Conservation (phyloP, 2,797 vertebrate genomes). For the Falco cherrug region DNA sequence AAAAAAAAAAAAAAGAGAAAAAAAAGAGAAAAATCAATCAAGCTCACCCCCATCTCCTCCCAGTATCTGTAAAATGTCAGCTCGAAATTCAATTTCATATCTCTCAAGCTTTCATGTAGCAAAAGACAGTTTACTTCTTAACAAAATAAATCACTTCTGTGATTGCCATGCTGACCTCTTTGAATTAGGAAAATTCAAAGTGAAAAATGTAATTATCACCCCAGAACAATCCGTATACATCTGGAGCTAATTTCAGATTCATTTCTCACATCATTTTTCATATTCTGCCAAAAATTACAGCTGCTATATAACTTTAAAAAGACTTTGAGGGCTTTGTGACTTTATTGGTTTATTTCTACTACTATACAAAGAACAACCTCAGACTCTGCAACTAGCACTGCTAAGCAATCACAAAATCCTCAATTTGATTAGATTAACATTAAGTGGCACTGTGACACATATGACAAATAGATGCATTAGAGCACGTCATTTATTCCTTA, state of each 20-base stretch:
- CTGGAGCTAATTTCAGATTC: conserved; percentile 80
- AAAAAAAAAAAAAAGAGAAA: accelerated
- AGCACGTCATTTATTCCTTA: conserved; percentile 84
- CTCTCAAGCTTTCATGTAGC: conserved; percentile 84
- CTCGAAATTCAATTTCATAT: conserved; percentile 86
- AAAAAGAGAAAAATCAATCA: conserved; percentile 80
- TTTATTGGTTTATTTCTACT: conserved; percentile 61
- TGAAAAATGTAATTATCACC: conserved; percentile 84
- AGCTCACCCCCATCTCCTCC: conserved; percentile 76
- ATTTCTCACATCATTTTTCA: conserved; percentile 79
- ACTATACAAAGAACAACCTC: conserved; percentile 45
- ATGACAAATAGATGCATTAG: conserved; percentile 94
- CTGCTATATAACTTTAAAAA: conserved; percentile 69
- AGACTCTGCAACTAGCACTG: conserved; percentile 36
- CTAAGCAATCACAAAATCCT: conserved; percentile 80
- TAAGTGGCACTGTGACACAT: conserved; percentile 89
- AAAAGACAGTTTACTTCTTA: conserved; percentile 90
- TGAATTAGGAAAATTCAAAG: conserved; percentile 86
- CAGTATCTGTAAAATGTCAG: conserved; percentile 81
- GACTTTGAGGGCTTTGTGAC: conserved; percentile 38
- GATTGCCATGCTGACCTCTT: conserved; percentile 84
- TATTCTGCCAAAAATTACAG: conserved; percentile 74
- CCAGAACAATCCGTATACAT: conserved; percentile 79
- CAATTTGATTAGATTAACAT: conserved; percentile 92
- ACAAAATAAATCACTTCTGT: conserved; percentile 89